A percentile compares a stretch with the other conserved stretches of the same genome.
Conservation (phyloP, 2,888 invertebrate species). For the Polietes domitor region DNA sequence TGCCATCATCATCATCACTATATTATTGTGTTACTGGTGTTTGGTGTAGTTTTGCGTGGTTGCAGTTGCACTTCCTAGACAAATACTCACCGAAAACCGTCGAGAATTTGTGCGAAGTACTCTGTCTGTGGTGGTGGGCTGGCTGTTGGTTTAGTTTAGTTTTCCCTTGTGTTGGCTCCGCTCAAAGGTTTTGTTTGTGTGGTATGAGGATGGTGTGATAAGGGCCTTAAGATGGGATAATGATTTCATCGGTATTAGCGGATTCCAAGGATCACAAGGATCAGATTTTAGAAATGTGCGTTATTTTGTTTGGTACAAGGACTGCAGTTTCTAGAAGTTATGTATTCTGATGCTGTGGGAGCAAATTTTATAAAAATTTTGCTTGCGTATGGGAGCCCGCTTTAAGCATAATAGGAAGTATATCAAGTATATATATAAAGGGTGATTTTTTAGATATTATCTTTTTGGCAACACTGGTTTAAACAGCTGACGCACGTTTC, state of each 20-base stretch:
- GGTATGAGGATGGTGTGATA: background rate
- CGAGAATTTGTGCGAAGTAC: slow-evolving; percentile 3
- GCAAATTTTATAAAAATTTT: no score
- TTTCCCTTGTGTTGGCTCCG: background rate
- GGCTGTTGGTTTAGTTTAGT: slow-evolving; percentile 3
- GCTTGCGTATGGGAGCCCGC: no score
- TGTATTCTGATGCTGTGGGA: no score
- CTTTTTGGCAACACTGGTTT: no score
- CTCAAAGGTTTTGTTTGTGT: background rate
- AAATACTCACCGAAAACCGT: background rate
- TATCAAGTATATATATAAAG: no score
- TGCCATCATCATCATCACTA: background rate
- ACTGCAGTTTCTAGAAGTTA: no score
- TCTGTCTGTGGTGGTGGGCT: slow-evolving; percentile 5
- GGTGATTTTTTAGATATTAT: no score
- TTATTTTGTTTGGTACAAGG: no score
- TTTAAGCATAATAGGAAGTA: no score
- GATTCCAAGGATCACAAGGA: background rate
- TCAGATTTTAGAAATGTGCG: no score
- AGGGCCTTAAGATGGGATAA: background rate
- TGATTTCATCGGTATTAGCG: background rate
- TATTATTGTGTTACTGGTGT: slow-evolving; percentile 10
- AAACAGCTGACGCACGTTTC: no score
- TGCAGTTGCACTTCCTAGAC: slow-evolving; percentile 29
- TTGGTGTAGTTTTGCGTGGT: background rate